Conservation (phyloP, 2,113 vertebrate genomes). For the Monopterus albus region DNA sequence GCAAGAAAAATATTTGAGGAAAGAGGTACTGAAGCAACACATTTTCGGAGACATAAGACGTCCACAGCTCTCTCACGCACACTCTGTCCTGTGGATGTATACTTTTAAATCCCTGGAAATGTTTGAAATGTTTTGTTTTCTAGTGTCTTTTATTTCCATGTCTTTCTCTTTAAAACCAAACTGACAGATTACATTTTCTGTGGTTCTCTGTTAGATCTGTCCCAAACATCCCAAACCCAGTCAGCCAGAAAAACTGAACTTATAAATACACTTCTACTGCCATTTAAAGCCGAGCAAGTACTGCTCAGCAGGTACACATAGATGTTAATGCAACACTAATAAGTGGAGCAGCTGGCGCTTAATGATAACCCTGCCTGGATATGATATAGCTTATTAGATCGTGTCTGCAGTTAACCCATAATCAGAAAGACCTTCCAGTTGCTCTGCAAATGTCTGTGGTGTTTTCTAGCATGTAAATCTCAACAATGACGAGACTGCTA, state of each 20-base stretch:
- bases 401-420: not conserved
- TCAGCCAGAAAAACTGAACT: too few species aligned
- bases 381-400: not conserved
- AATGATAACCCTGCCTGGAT: not conserved
- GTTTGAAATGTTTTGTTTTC: not conserved
- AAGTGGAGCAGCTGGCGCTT: not conserved
- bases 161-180: not conserved
- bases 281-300: not conserved
- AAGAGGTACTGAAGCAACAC: too few species aligned
- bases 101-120: not conserved
- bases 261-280: too few species aligned
- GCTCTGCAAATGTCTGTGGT: not conserved
- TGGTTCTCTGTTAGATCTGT: too few species aligned
- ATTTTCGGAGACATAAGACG: too few species aligned
- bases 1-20: too few species aligned
- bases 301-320: too few species aligned
- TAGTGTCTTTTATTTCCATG: not conserved
- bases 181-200: not conserved
- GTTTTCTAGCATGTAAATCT: slow-evolving; percentile 28
- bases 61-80: too few species aligned
- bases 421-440: not conserved
- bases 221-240: too few species aligned
- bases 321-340: not conserved
- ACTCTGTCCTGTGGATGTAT: not conserved
- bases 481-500: slow-evolving; percentile 16